A percentile compares a stretch with the other conserved stretches of the same genome.
phyloP scores from a whole-genome alignment of 2,888 invertebrate genomes.

The Apantesis nais region DNA sequence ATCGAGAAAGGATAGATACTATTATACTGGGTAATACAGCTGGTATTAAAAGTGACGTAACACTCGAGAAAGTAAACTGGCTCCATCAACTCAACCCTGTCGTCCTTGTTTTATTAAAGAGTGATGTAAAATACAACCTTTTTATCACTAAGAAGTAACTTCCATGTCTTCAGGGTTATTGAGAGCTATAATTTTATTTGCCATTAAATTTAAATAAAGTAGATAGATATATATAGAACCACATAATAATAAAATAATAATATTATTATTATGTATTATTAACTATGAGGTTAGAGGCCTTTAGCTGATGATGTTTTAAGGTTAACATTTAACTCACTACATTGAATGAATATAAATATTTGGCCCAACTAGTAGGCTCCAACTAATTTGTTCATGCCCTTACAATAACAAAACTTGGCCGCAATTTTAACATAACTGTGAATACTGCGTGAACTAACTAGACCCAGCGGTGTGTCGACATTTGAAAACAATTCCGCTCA shows the following conservation, averaged over 20 bases:
- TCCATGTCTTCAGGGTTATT: not conserved
- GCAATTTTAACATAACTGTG: constrained; percentile 9
- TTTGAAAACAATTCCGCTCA: constrained; percentile 27
- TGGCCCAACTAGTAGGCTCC: no score
- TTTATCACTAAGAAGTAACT: not conserved
- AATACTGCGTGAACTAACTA: constrained; percentile 16
- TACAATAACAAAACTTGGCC: not conserved
- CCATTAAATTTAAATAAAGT: no score
- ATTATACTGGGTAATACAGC: not conserved
- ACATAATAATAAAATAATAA: no score
- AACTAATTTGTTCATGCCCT: not conserved
- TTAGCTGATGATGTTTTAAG: no score
- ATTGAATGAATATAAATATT: not conserved
- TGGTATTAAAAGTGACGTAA: not conserved
- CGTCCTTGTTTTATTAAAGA: constrained; percentile 5
- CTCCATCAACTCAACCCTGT: constrained; percentile 39
- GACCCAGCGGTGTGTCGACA: constrained; percentile 16
- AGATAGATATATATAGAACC: no score
- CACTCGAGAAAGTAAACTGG: constrained; percentile 43
- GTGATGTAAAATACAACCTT: not conserved
- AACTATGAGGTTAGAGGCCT: not conserved
- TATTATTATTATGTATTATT: not conserved
- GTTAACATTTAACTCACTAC: no score
- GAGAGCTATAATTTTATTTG: not conserved
- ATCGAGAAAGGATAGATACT: not conserved